A percentile compares a stretch with the other conserved stretches of the same genome.
Conservation (phyloP, 2,113 vertebrate genomes). For the Eudyptes chrysolophus region DNA sequence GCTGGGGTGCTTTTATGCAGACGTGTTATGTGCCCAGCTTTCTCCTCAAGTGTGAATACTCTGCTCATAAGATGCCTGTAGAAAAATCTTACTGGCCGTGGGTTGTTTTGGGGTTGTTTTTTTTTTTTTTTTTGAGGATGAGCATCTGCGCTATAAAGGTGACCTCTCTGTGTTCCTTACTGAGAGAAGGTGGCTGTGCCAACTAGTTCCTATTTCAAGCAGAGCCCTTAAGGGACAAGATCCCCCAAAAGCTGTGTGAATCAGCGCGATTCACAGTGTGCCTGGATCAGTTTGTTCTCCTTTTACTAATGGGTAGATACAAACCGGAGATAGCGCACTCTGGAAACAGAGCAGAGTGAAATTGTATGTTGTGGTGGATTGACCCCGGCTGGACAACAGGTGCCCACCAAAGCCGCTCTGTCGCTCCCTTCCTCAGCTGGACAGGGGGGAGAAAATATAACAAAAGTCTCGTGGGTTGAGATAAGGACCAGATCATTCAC, state of each 20-base stretch:
- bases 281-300: background rate
- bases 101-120: background rate
- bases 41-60: background rate
- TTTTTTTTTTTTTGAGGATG: background rate
- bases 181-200: background rate
- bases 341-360: background rate
- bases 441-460: background rate
- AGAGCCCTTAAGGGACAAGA: background rate
- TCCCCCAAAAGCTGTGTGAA: background rate
- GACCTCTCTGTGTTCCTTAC: background rate
- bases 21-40: background rate
- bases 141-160: background rate
- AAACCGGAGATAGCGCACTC: fast-evolving
- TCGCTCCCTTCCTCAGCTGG: background rate
- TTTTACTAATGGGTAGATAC: background rate
- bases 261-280: background rate
- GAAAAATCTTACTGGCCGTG: background rate
- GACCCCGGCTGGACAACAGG: background rate
- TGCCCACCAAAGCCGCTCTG: background rate
- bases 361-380: background rate
- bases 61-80: background rate
- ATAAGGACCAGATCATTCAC: background rate
- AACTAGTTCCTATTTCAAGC: background rate
- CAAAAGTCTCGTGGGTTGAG: background rate
- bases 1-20: background rate